Evolutionary conservation across 2,797 vertebrate genomes (phyloP), one percentile per base, ranked within the genome.

Genomic region (Melanogrammus aeglefinus): DNA sequence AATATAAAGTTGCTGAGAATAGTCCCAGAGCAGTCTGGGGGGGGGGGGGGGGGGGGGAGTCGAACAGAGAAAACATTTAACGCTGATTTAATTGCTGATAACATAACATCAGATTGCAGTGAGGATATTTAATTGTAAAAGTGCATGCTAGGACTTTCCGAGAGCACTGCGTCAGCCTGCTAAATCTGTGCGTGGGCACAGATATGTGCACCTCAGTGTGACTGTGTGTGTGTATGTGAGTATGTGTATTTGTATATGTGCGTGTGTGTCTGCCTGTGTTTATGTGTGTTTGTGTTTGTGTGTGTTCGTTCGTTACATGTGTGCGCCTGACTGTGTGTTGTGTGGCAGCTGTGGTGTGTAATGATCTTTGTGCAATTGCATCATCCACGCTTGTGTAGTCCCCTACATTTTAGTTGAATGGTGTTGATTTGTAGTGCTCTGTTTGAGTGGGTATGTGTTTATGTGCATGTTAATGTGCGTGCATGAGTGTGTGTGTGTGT

Each of bases 101-200:
- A 24, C n/a, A 63, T 63, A 63, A 63, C 57, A 63, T n/a, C 51
- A 81, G 78, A 84, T 79, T 78, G 73, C 63, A 77, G 76, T 78
- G 85, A 83, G 77, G 82, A 85, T 85, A 63, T 88, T 82, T 85
- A 86, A 86, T 86, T 85, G 80, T 74, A 88, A 85, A 89, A 85
- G 89, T 80, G 85, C 77, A 69, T 79, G 80, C 80, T 81, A 51
- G 47, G 57, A 63, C 21, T n/a, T 63, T n/a, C 57, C 21, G 18
- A 63, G 6, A 63, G 57, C n/a, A 7, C 57, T 63, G 57, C 18
- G 18, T 24, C 57, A 63, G 57, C 57, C n/a, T 63, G n/a, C 21
- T 8, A 9, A 63, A 63, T 63, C 6, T 24, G n/a, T 63, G 47
- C 3, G 16, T 51, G 47, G 18, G 4, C 4, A 16, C 18, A 6